These are phyloP conservation scores for Apotomis turbidana DNA, from an alignment of 2,888 invertebrate species.

Conservation along the genomic window DNA sequence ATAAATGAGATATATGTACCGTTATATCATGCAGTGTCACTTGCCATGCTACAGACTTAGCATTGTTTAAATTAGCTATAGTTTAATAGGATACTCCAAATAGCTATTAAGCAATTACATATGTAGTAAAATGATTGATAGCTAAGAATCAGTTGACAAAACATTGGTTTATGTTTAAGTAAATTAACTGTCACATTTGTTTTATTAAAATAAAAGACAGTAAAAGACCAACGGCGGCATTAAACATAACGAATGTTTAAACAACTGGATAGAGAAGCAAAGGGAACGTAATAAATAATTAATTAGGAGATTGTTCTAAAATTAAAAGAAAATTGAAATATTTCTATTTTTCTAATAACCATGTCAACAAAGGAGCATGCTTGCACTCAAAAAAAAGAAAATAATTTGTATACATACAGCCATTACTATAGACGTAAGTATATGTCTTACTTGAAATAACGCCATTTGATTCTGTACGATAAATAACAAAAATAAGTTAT, in stretches of 20 bases:
- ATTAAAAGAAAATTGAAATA: conserved; percentile 33
- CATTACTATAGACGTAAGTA: conserved; percentile 78
- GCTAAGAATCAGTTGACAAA: too few species aligned
- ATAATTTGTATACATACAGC: conserved; percentile 74
- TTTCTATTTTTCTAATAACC: conserved; percentile 40
- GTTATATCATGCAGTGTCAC: conserved; percentile 25
- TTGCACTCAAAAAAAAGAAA: conserved; percentile 63
- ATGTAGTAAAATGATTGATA: neutral
- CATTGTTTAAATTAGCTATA: neutral
- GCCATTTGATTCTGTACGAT: conserved; percentile 77
- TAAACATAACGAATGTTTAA: too few species aligned
- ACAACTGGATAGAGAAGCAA: too few species aligned
- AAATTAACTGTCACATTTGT: too few species aligned
- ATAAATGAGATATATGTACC: too few species aligned
- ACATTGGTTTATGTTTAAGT: too few species aligned
- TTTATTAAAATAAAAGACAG: too few species aligned
- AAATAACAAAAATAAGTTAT: conserved; percentile 53
- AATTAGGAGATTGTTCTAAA: neutral
- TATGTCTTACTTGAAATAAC: conserved; percentile 77
- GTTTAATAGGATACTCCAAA: neutral
- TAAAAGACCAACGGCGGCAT: too few species aligned
- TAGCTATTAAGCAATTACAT: neutral
- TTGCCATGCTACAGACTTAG: conserved; percentile 7
- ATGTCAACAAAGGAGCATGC: conserved; percentile 42
- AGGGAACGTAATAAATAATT: too few species aligned